Evolutionary conservation across 2,113 vertebrate species (phyloP), one percentile per base, ranked within the genome.

Genomic region (Pavo muticus): DNA sequence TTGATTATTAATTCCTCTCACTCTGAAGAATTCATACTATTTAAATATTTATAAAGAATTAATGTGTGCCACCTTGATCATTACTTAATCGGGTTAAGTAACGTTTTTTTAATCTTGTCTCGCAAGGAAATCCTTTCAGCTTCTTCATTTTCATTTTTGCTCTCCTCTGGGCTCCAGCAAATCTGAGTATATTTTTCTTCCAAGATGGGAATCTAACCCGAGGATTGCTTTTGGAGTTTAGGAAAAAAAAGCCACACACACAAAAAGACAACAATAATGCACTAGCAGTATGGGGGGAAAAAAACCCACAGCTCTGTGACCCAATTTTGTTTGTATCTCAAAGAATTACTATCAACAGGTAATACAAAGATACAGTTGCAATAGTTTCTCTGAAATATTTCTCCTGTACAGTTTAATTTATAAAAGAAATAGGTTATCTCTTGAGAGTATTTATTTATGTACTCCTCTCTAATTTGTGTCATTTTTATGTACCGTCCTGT

Each of bases 11-110:
- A 72, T 69, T 92, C 32, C 10, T 84, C 23, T 78, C 32, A 92
- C 12, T 84, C 37, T 21, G 71, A 81, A 88, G 21, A 42, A 44
- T 91, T 77, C 29, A 45, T 16, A 15, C 12, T 60, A 40, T 68
- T 91, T 64, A 88, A 94, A 74, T 79, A 91, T 88, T 93, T 86
- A 67, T 68, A 81, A 76, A 77, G 45, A 90, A 82, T 65, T 71
- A 75, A 50, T 50, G 44, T 45, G 29, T 68, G 85, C 84, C 61
- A 81, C 52, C 57, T 90, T 92, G 52, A 50, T 84, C 44, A 57
- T 86, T 81, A 87, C 24, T 87, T 87, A 84, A 32, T 68, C 25
- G 21, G 4, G 4, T 6, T 72, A 78, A 84, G 25, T 30, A 88
- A 84, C 3, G 14, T 59, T 54, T 64, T 76, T 10, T 1, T 9